These are phyloP conservation scores for Potorous gilbertii DNA, from an alignment of 2,797 vertebrate species.

Conservation along the genomic window DNA sequence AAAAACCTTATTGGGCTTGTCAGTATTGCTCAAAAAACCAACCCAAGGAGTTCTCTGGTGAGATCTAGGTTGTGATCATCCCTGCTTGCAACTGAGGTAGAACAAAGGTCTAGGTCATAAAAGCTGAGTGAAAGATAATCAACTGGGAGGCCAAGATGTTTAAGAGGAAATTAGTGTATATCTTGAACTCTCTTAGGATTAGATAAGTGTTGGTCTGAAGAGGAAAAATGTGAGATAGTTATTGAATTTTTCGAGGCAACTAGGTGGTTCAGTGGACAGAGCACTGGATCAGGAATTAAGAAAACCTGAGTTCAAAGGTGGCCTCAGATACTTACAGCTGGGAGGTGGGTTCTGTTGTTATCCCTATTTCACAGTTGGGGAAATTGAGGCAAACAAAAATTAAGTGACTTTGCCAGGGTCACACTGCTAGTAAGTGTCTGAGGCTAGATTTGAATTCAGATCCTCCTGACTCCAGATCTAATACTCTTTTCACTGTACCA, in stretches of 20 bases:
- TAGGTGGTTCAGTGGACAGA: not conserved
- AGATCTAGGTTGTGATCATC: not conserved
- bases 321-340: not conserved
- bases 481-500: not conserved
- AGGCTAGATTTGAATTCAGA: not conserved
- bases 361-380: not conserved
- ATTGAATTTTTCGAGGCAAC: not conserved
- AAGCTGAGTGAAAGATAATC: not conserved
- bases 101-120: not conserved
- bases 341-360: not conserved
- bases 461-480: not conserved
- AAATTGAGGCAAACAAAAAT: not conserved
- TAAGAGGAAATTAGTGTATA: not conserved
- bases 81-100: not conserved
- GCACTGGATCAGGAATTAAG: not conserved
- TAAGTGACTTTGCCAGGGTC: not conserved
- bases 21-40: not conserved
- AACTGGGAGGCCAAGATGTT: not conserved
- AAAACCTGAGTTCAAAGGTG: not conserved
- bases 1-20: not conserved
- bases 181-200: not conserved
- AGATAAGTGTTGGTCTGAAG: not conserved
- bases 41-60: not conserved
- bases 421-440: not conserved
- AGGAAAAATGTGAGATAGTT: not conserved